A percentile compares a stretch with the other conserved stretches of the same genome.
Evolutionary conservation across 2,888 invertebrate genomes (phyloP).

Genomic region (Patella ulyssiponensis): DNA sequence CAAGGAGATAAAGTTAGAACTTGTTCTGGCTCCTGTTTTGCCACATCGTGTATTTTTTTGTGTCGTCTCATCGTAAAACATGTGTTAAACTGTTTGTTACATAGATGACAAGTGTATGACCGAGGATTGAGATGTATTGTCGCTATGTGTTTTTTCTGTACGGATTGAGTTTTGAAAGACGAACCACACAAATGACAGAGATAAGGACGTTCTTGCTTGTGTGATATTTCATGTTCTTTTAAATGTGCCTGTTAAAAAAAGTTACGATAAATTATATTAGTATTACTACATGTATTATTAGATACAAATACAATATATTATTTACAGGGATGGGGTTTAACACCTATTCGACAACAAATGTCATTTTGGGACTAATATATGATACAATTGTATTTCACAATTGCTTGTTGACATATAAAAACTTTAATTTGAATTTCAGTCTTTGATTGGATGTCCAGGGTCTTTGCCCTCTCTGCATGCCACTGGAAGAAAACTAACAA

Average conservation of each 20-base stretch:
- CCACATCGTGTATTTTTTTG: constrained; percentile 61
- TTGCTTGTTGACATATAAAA: too few relatives aligned
- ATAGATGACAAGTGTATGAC: constrained; percentile 66
- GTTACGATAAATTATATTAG: constrained; percentile 1
- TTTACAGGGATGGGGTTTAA: too few relatives aligned
- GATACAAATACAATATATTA: too few relatives aligned
- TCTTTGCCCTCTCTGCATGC: too few relatives aligned
- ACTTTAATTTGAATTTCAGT: too few relatives aligned
- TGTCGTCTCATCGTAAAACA: constrained; percentile 71
- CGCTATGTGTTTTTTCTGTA: constrained; percentile 71
- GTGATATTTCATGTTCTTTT: constrained; percentile 69
- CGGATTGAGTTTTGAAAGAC: constrained; percentile 73
- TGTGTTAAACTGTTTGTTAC: constrained; percentile 72
- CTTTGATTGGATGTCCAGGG: too few relatives aligned
- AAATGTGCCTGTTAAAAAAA: constrained; percentile 65
- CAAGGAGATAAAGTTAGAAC: neutral
- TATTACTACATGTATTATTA: too few relatives aligned
- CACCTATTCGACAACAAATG: too few relatives aligned
- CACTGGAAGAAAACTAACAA: too few relatives aligned
- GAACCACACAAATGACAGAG: constrained; percentile 76
- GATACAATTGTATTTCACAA: too few relatives aligned
- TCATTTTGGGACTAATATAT: too few relatives aligned
- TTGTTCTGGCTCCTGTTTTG: neutral
- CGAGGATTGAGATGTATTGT: constrained; percentile 72
- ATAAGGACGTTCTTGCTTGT: constrained; percentile 73